Evolutionary conservation across 1,140 invertebrate genomes (phyloP).

Genomic region (Meloidogyne exigua): DNA sequence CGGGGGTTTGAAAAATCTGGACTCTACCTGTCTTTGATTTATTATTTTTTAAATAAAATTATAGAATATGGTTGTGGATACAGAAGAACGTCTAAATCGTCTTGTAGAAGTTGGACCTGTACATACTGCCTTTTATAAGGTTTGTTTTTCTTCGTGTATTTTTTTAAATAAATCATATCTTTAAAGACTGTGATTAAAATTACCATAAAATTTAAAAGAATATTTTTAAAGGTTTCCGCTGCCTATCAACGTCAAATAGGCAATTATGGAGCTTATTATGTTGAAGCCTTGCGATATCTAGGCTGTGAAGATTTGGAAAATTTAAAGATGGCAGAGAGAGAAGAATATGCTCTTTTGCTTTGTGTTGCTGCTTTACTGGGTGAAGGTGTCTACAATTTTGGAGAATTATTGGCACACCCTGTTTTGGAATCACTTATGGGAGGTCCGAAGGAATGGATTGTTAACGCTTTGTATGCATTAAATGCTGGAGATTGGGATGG

Average conservation of each 20-base stretch:
- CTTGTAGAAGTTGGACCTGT: conserved; percentile 87
- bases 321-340: conserved; percentile 62
- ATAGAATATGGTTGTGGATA: conserved; percentile 81
- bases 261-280: conserved; percentile 88
- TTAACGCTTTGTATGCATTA: conserved; percentile 85
- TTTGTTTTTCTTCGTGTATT: conserved; percentile 63
- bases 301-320: conserved; percentile 81
- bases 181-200: too few relatives aligned
- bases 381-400: conserved; percentile 93
- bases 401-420: conserved; percentile 91
- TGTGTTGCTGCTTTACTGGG: conserved; percentile 88
- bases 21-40: too few relatives aligned
- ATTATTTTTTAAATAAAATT: conserved; percentile 42
- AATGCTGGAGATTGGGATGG: conserved; percentile 85
- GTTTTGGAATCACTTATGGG: conserved; percentile 80
- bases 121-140: conserved; percentile 88
- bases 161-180: not conserved
- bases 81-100: conserved; percentile 80
- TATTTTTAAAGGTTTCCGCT: conserved; percentile 70
- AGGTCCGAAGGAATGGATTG: conserved; percentile 82
- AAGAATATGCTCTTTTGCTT: conserved; percentile 81
- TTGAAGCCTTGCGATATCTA: conserved; percentile 86
- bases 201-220: too few relatives aligned
- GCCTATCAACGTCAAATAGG: conserved; percentile 82
- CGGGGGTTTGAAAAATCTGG: too few relatives aligned